Percentiles rank a stretch among this genome's conserved stretches.
Conservation (phyloP, 1,140 invertebrate genomes). For the Tachypleus tridentatus region DNA sequence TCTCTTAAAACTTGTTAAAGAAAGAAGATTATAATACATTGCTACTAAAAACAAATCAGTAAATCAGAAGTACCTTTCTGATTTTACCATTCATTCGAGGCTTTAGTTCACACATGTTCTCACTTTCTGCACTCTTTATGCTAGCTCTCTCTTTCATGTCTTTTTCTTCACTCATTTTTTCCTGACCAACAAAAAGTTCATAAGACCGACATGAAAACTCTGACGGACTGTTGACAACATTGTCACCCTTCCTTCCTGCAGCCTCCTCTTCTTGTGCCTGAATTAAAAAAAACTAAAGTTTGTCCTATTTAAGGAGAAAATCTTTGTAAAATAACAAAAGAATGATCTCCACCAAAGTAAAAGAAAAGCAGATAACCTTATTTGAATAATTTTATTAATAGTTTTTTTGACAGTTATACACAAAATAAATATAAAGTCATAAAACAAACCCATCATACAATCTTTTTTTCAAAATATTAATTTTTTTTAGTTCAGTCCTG, state of each 20-base stretch:
- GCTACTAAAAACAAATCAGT: not conserved
- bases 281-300: no score
- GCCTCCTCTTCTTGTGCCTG: constrained; percentile 28
- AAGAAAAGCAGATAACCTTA: no score
- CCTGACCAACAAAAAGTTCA: constrained; percentile 62
- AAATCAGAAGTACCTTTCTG: constrained; percentile 62
- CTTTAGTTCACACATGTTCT: constrained; percentile 31
- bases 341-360: no score
- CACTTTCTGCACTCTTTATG: constrained; percentile 67
- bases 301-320: no score
- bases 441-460: no score
- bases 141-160: constrained; percentile 82
- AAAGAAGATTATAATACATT: not conserved
- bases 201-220: constrained; percentile 80
- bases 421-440: no score
- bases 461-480: no score
- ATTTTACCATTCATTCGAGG: constrained; percentile 39
- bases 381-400: no score
- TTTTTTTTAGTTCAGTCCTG: no score
- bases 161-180: constrained; percentile 47
- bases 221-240: constrained; percentile 69
- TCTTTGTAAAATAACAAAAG: no score
- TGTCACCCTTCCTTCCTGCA: constrained; percentile 29
- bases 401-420: no score
- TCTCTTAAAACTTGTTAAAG: not conserved